phyloP scores from a whole-genome alignment of 2,888 invertebrate species.

The Candidula unifasciata region DNA sequence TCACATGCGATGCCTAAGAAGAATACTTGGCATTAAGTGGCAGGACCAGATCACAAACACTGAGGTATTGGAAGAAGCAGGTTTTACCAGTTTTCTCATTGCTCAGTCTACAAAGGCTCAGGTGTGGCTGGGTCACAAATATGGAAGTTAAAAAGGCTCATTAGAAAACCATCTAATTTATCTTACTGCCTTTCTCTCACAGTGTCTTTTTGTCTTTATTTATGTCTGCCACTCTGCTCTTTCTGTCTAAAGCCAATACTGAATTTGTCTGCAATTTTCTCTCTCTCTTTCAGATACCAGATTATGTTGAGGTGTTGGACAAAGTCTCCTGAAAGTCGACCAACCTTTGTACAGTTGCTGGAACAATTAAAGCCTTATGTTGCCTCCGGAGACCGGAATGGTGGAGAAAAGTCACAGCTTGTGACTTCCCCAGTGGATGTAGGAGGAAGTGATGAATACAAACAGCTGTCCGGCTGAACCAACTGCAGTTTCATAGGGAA shows the following conservation, averaged over 20 bases:
- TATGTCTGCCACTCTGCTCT: too few species aligned
- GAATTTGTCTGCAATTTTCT: background rate
- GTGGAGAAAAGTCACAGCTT: constrained; percentile 60
- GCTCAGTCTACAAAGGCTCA: too few species aligned
- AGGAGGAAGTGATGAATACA: constrained; percentile 63
- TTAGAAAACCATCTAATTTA: background rate
- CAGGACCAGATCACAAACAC: too few species aligned
- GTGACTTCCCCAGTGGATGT: constrained; percentile 64
- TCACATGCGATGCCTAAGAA: too few species aligned
- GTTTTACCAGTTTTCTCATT: too few species aligned
- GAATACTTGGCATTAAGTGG: too few species aligned
- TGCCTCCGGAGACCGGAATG: constrained; percentile 55
- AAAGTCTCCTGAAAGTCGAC: constrained; percentile 64
- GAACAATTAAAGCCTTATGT: constrained; percentile 63
- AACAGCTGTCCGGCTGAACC: constrained; percentile 61
- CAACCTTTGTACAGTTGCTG: constrained; percentile 70
- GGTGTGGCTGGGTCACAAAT: too few species aligned
- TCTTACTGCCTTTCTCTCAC: background rate
- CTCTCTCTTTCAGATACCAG: constrained; percentile 61
- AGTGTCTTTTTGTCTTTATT: too few species aligned
- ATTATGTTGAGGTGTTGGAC: constrained; percentile 74
- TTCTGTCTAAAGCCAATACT: background rate
- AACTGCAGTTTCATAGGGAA: background rate
- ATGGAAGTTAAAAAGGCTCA: background rate
- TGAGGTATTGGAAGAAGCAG: too few species aligned